Base-by-base conservation (phyloP, 2,888 invertebrate genomes). In the Rhagophthalmus giganteus region DNA sequence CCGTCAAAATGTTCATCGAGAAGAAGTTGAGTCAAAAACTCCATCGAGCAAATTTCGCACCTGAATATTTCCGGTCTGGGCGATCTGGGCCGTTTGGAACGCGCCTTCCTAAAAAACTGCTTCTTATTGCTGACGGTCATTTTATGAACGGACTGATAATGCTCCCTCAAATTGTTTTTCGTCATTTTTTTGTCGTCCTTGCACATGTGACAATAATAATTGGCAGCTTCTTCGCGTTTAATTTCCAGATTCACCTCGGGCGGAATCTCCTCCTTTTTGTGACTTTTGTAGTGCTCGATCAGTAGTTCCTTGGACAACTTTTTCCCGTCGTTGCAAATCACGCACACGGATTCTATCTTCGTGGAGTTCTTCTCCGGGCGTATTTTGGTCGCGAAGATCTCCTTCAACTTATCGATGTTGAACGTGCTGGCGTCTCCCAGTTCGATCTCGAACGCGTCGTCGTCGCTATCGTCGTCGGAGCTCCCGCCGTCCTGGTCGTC, bases 191-290 rank as follows among this genome's bases (percentile, higher is more conserved):
- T 27, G 10, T 32, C 20, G 24, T 54, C 44, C 12, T 44, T 50
- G 13, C 54, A 54, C 2, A 39, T 32, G 15, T 54, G 54, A 11
- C 54, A 54, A 24, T 47, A 54, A 31, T 45, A 54, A 4, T 37
- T 16, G 10, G 24, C 5, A 7, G 10, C 6, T 13, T 15, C 27
- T 1, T 25, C 37, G 16, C 9, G 9, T 2, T 33, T 13, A 2
- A 24, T 9, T 11, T 25, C 15, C 7, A n/a, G n/a, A n/a, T n/a
- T n/a, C 3, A 20, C 20, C 3, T 20, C 20, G 4, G 3, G 20
- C 7, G 3, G 3, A 20, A 20, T 5, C 20, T 45, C 31, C 2
- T 11, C 35, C 11, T 31, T 34, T 15, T 46, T 28, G 9, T 52
- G 52, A 6, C 34, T 27, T 26, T 41, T 52, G 13, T 52, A 52